Percentiles rank a stretch among this genome's conserved stretches.
Conservation (phyloP, 2,113 vertebrate species). For the Chiloscyllium plagiosum region DNA sequence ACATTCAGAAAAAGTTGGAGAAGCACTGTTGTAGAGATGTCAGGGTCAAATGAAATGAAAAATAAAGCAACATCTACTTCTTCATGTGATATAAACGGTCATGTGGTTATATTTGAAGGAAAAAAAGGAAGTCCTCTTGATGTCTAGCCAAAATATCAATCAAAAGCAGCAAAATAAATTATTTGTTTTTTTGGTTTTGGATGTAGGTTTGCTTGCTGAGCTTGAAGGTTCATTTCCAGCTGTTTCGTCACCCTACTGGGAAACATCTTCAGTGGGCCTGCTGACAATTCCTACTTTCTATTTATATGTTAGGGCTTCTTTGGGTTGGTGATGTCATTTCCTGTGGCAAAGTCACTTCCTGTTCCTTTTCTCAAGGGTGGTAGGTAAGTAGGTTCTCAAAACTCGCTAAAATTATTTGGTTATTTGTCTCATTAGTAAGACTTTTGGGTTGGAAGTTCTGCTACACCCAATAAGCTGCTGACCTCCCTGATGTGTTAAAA, state of each 20-base stretch:
- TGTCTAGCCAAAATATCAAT: not conserved
- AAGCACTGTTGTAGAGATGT: not conserved
- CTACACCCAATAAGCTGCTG: not conserved
- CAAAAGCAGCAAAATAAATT: not conserved
- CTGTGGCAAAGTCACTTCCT: no score
- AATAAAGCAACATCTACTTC: not conserved
- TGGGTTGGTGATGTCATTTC: no score
- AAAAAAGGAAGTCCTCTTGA: not conserved
- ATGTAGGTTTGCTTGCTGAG: no score
- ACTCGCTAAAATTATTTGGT: not conserved
- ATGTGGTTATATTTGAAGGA: not conserved
- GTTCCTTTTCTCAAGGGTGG: no score
- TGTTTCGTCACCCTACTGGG: no score
- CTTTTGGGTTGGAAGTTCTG: not conserved
- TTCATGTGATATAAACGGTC: not conserved
- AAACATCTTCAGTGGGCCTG: no score
- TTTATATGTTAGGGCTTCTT: no score
- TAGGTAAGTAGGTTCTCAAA: no score
- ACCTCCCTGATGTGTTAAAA: not conserved
- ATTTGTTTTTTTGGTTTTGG: not conserved
- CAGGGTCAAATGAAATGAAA: not conserved
- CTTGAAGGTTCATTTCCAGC: no score
- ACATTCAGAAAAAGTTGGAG: no score
- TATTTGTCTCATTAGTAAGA: not conserved
- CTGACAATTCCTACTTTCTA: no score